Percentiles rank a stretch among this genome's conserved stretches.
Evolutionary conservation across 1,140 invertebrate genomes (phyloP).

Genomic region (Bombyx mandarina): DNA sequence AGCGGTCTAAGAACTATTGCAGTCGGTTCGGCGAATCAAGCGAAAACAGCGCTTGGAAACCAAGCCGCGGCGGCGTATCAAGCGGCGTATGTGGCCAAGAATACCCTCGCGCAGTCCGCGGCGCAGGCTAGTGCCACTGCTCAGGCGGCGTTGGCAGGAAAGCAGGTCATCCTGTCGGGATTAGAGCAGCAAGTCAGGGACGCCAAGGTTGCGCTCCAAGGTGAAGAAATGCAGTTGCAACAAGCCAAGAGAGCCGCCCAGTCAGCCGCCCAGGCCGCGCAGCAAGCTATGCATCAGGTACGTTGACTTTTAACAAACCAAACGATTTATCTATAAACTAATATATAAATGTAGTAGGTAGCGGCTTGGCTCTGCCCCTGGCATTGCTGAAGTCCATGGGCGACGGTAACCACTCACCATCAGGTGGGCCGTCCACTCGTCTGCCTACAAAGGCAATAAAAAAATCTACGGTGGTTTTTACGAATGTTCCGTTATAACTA

Average conservation of each 20-base stretch:
- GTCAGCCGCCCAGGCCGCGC: conserved; percentile 74
- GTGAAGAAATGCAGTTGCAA: conserved; percentile 77
- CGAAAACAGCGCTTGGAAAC: conserved; percentile 76
- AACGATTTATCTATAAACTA: no score
- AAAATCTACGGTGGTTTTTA: no score
- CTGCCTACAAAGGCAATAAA: no score
- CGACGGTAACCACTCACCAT: no score
- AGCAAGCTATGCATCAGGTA: conserved; percentile 79
- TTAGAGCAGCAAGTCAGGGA: conserved; percentile 78
- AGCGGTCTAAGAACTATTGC: conserved; percentile 65
- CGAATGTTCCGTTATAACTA: no score
- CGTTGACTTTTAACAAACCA: conserved; percentile 1
- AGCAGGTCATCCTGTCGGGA: conserved; percentile 76
- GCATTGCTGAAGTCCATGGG: no score
- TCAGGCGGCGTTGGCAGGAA: conserved; percentile 78
- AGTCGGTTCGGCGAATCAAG: conserved; percentile 79
- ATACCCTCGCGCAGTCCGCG: conserved; percentile 78
- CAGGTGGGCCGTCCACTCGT: no score
- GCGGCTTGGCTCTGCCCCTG: no score
- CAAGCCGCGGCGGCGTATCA: conserved; percentile 77
- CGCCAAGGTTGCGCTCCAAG: conserved; percentile 73
- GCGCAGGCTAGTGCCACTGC: conserved; percentile 78
- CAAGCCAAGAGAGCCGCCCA: conserved; percentile 77
- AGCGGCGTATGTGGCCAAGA: conserved; percentile 80
- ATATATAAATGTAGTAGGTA: no score